These are phyloP conservation scores for Anabas testudineus DNA, from an alignment of 2,797 vertebrate species.

Conservation along the genomic window DNA sequence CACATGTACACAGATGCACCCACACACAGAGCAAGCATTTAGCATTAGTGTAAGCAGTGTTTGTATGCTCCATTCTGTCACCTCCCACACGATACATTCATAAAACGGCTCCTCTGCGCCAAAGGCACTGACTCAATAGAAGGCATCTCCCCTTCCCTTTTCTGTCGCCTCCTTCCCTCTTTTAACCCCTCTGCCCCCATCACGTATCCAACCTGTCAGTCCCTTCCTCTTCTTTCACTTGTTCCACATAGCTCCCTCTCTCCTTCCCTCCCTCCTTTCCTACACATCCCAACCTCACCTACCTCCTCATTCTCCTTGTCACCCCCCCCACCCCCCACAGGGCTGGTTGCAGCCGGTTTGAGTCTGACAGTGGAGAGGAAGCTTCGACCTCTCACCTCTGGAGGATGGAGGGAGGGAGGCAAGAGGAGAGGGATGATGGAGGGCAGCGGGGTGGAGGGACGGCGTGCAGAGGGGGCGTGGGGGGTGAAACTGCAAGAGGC, in stretches of 20 bases:
- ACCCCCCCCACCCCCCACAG: slow-evolving; percentile 18
- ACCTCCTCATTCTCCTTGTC: slow-evolving; percentile 51
- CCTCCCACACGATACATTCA: slow-evolving; percentile 83
- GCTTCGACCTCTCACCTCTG: slow-evolving; percentile 83
- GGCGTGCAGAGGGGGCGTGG: slow-evolving; percentile 2
- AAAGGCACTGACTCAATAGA: slow-evolving; percentile 69
- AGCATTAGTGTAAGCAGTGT: slow-evolving; percentile 78
- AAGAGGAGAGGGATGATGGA: slow-evolving; percentile 70
- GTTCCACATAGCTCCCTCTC: slow-evolving; percentile 2
- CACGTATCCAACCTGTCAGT: slow-evolving; percentile 31
- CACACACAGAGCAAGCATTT: slow-evolving; percentile 60
- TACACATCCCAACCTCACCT: slow-evolving; percentile 54
- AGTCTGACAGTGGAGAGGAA: slow-evolving; percentile 80
- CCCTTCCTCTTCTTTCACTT: slow-evolving; percentile 24
- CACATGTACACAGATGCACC: slow-evolving; percentile 17
- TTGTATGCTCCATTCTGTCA: slow-evolving; percentile 78
- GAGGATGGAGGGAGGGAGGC: slow-evolving; percentile 65
- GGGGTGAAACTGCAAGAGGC: slow-evolving; percentile 64
- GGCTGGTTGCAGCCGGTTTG: slow-evolving; percentile 82
- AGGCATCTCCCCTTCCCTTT: slow-evolving; percentile 59
- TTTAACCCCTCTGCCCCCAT: slow-evolving; percentile 36
- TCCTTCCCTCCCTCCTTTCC: slow-evolving; percentile 26
- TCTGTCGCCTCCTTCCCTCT: slow-evolving; percentile 47
- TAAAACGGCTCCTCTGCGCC: slow-evolving; percentile 75
- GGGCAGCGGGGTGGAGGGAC: slow-evolving; percentile 56